Evolutionary conservation across 1,140 invertebrate species (phyloP).

Genomic region (Dendroctonus valens): DNA sequence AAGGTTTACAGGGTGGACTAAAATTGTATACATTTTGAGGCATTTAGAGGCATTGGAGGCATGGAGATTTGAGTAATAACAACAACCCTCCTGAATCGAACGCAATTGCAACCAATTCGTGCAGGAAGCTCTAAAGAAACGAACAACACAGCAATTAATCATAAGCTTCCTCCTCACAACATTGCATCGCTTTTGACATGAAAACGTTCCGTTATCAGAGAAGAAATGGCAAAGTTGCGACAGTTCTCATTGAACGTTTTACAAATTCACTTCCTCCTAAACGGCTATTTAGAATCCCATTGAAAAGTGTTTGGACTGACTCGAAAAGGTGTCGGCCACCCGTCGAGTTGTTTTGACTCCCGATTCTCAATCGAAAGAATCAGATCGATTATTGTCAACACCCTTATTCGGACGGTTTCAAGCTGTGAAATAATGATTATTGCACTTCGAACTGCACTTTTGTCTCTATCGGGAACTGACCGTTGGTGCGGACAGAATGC

Average conservation of each 20-base stretch:
- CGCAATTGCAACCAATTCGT: no score
- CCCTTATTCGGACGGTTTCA: slow-evolving; percentile 26
- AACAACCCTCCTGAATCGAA: no score
- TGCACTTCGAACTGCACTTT: slow-evolving; percentile 20
- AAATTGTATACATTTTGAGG: no score
- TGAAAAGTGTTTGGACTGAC: slow-evolving; percentile 18
- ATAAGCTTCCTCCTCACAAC: no score
- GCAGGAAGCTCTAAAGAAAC: no score
- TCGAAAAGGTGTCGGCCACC: slow-evolving; percentile 31
- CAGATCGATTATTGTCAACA: slow-evolving; percentile 39
- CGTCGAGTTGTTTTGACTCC: slow-evolving; percentile 35
- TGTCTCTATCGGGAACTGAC: slow-evolving; percentile 25
- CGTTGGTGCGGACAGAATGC: slow-evolving; percentile 25
- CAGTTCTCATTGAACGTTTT: slow-evolving; percentile 19
- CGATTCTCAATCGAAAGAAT: slow-evolving; percentile 30
- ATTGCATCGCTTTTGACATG: no score
- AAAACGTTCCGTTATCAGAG: no score
- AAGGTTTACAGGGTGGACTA: no score
- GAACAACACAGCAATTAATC: no score
- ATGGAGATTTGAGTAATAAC: no score
- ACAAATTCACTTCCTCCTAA: slow-evolving; percentile 30
- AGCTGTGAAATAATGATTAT: slow-evolving; percentile 39
- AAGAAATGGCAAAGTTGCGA: slow-evolving; percentile 11
- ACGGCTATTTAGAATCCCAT: slow-evolving; percentile 24
- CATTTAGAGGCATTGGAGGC: no score